Conservation (phyloP, 2,113 vertebrate genomes). For the Saguinus imperator region DNA sequence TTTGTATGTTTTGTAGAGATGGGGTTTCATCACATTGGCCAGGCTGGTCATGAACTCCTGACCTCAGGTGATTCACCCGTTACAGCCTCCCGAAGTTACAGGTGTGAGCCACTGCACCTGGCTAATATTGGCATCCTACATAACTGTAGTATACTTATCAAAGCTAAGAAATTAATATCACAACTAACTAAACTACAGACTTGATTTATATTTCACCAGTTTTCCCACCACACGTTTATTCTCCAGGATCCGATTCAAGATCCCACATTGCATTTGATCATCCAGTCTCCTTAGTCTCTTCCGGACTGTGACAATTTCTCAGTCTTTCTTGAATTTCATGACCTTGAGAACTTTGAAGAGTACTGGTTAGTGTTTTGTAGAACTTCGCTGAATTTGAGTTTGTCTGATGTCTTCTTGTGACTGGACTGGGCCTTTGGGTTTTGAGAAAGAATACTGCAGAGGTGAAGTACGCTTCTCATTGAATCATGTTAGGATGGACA, state of each 20-base stretch:
- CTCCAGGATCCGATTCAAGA: not conserved
- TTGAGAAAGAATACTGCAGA: not conserved
- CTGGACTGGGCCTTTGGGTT: not conserved
- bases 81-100: too few relatives aligned
- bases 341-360: not conserved
- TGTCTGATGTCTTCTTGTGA: not conserved
- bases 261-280: not conserved
- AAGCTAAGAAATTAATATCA: rapidly evolving
- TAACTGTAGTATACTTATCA: too few relatives aligned
- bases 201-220: not conserved
- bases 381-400: not conserved
- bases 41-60: too few relatives aligned
- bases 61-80: too few relatives aligned
- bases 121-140: too few relatives aligned
- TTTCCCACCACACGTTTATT: not conserved
- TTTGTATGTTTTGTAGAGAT: too few relatives aligned
- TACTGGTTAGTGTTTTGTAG: not conserved
- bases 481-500: not conserved
- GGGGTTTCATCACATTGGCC: too few relatives aligned
- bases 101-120: too few relatives aligned
- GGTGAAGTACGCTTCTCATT: not conserved
- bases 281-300: not conserved
- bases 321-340: not conserved
- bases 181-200: not conserved
- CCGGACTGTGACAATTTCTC: not conserved